Base-by-base conservation (phyloP, 2,113 vertebrate genomes). In the Gavia stellata region DNA sequence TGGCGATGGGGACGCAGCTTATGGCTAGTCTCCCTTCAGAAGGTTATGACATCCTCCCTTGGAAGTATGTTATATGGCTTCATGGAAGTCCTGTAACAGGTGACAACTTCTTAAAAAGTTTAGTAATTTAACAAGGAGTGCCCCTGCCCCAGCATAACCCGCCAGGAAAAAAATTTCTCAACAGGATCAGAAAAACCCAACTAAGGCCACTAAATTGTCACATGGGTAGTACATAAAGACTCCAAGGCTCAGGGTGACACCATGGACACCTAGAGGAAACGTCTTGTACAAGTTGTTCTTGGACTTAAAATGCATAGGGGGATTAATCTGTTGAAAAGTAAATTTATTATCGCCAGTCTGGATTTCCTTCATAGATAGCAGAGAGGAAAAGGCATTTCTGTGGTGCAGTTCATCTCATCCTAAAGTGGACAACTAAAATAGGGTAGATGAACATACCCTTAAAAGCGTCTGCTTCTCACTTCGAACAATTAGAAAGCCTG, bases 71-170 rank as follows among this genome's bases (percentile, higher is more conserved):
- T 86, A 9, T 28, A 13, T 6, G 28, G 12, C 34, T 88, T 85
- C 62, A 47, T 31, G n/a, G 44, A 75, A 72, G 23, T n/a, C 14
- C 15, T 18, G 33, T 42, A 53, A 62, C 15, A 81, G 11, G 13
- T 49, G 10, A 33, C 12, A 80, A 4, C 10, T 58, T 79, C 40
- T 49, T 72, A 1, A 47, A 58, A 70, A 47, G 9, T n/a, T 42
- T 19, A 47, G 52, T 38, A 45, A 24, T 58, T 61, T 70, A 63
- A 26, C 15, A 63, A 67, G 28, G 33, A 59, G 3, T 44, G 17
- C 3, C 13, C 0, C 5, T 17, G n/a, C 8, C 15, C 2, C 1
- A 1, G 5, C 8, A 17, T 56, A 63, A 40, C 9, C 4, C 14
- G 70, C 5, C n/a, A 83, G 50, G 33, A 55, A 45, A 55, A 38